Conservation (phyloP, 2,113 vertebrate species). For the Phaethornis superciliosus region DNA sequence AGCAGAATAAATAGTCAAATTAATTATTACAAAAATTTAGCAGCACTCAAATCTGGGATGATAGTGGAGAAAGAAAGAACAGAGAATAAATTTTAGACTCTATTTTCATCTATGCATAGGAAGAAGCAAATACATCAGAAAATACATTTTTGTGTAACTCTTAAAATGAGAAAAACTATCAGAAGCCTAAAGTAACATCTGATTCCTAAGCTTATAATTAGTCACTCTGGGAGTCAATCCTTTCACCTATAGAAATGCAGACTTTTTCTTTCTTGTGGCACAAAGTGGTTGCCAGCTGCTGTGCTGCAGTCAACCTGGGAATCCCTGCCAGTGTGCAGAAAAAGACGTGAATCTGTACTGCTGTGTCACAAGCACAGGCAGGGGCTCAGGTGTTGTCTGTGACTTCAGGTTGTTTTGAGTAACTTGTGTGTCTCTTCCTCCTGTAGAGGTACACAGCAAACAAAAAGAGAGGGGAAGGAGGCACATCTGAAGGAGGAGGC, state of each 20-base stretch:
- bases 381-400: background rate
- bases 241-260: background rate
- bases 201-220: background rate
- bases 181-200: background rate
- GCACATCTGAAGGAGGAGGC: background rate
- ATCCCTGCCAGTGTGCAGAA: background rate
- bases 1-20: background rate
- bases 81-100: background rate
- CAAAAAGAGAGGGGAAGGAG: background rate
- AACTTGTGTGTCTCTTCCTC: background rate
- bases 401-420: background rate
- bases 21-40: background rate
- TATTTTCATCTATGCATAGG: background rate
- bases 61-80: background rate
- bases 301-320: background rate
- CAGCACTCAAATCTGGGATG: background rate
- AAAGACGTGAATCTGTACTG: rapidly evolving
- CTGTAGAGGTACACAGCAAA: background rate
- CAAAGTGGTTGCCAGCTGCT: background rate
- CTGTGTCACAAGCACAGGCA: background rate
- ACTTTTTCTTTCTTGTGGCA: background rate
- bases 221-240: background rate
- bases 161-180: background rate
- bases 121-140: background rate
- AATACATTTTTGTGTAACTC: background rate